phyloP scores from a whole-genome alignment of 2,888 invertebrate species.

The Sinelater perroti region DNA sequence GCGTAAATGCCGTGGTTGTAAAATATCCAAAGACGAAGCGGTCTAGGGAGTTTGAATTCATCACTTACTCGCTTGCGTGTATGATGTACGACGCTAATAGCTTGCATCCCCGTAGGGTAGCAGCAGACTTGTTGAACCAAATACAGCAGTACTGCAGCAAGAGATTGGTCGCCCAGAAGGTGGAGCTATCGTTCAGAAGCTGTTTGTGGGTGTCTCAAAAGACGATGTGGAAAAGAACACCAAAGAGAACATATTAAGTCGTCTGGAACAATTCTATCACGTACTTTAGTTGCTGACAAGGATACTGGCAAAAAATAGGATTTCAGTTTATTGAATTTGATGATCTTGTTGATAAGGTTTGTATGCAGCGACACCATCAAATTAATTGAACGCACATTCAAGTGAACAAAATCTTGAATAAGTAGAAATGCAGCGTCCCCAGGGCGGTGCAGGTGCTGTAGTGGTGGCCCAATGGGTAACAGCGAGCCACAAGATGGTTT shows the following conservation, averaged over 20 bases:
- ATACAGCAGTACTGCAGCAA: constrained; percentile 93
- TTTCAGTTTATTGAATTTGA: constrained; percentile 97
- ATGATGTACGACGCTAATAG: constrained; percentile 97
- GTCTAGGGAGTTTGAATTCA: constrained; percentile 97
- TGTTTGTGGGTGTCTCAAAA: constrained; percentile 93
- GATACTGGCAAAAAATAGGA: constrained; percentile 92
- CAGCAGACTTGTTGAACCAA: constrained; percentile 94
- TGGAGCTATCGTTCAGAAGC: constrained; percentile 91
- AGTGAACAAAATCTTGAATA: constrained; percentile 91
- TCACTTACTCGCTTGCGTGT: constrained; percentile 90
- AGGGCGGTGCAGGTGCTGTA: constrained; percentile 66
- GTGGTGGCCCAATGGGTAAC: constrained; percentile 60
- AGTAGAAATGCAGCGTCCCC: constrained; percentile 79
- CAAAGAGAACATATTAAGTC: constrained; percentile 82
- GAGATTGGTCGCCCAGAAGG: constrained; percentile 93
- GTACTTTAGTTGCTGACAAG: constrained; percentile 90
- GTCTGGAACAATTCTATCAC: constrained; percentile 83
- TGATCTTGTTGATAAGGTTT: constrained; percentile 95
- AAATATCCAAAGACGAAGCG: constrained; percentile 94
- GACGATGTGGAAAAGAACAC: constrained; percentile 91
- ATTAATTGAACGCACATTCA: constrained; percentile 86
- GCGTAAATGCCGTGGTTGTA: constrained; percentile 96
- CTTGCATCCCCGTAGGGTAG: constrained; percentile 90
- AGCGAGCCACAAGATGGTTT: constrained; percentile 65
- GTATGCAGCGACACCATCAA: constrained; percentile 82